Evolutionary conservation across 2,797 vertebrate species (phyloP).

Genomic region (Semaprochilodus insignis): DNA sequence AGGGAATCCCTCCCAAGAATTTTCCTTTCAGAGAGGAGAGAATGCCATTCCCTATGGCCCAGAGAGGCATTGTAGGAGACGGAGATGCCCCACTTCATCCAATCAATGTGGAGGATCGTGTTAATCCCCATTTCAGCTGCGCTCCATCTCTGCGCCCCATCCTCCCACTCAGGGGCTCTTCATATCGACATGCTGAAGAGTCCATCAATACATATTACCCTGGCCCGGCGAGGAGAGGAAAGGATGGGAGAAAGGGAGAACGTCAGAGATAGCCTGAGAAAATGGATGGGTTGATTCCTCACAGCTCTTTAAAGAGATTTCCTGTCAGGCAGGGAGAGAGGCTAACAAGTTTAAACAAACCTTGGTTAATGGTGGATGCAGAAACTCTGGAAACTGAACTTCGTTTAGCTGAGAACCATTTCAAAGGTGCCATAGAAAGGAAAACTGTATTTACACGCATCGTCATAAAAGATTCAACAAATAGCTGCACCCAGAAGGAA

Average conservation of each 20-base stretch:
- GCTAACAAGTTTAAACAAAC: conserved; percentile 18
- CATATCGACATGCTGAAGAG: conserved; percentile 30
- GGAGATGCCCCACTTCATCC: conserved; percentile 7
- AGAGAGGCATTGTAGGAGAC: neutral
- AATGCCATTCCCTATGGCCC: neutral
- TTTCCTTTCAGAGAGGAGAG: neutral
- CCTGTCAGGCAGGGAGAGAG: conserved; percentile 18
- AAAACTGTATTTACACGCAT: too few relatives aligned
- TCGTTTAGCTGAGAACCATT: neutral
- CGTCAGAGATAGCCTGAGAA: neutral
- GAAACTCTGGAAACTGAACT: neutral
- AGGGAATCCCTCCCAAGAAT: conserved; percentile 7
- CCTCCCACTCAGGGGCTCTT: conserved; percentile 28
- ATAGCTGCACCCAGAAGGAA: too few relatives aligned
- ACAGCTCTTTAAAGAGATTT: conserved; percentile 29
- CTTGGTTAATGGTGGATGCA: neutral
- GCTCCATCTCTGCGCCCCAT: conserved; percentile 4
- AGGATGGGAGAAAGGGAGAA: neutral
- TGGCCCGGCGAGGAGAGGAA: conserved; percentile 12
- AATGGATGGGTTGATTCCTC: conserved; percentile 13
- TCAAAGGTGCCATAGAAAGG: neutral
- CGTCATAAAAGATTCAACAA: too few relatives aligned
- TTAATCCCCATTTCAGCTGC: conserved; percentile 3
- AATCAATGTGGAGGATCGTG: conserved; percentile 15
- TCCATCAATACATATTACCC: conserved; percentile 42